These are phyloP conservation scores for Drosophila triauraria DNA, from an alignment of 1,140 invertebrate genomes.

Conservation along the genomic window DNA sequence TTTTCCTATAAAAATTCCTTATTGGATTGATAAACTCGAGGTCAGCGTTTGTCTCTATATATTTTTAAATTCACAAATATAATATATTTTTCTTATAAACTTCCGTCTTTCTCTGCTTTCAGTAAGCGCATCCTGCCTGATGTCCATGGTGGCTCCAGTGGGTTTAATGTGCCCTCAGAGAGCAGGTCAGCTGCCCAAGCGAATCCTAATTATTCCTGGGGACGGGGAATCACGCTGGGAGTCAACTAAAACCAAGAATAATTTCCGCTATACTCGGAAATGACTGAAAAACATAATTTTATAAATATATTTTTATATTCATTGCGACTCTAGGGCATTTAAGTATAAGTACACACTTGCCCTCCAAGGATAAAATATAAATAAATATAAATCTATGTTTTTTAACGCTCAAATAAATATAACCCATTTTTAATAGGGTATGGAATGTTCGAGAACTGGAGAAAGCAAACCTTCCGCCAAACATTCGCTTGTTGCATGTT, in stretches of 20 bases:
- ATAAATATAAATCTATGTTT: too few species aligned
- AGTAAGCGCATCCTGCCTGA: conserved; percentile 91
- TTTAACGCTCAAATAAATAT: too few species aligned
- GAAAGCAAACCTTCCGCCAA: too few species aligned
- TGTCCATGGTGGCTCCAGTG: conserved; percentile 87
- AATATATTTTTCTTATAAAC: not conserved
- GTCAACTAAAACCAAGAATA: conserved; percentile 58
- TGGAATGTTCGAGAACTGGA: too few species aligned
- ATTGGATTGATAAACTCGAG: not conserved
- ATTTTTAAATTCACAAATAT: too few species aligned
- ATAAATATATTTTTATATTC: not conserved
- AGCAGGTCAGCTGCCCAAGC: conserved; percentile 84
- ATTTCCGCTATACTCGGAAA: not conserved
- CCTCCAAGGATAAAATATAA: too few species aligned
- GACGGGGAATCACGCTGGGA: conserved; percentile 89
- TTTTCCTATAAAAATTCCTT: not conserved
- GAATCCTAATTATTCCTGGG: conserved; percentile 88
- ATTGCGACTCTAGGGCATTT: too few species aligned
- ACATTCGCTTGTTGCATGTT: not conserved
- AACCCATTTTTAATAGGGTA: too few species aligned
- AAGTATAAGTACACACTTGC: too few species aligned
- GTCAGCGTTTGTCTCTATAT: not conserved
- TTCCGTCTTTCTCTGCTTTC: conserved; percentile 28
- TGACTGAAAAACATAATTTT: not conserved
- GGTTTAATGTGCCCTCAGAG: conserved; percentile 88